Conservation (phyloP, 2,888 invertebrate genomes). For the Andrena hattorfiana region DNA sequence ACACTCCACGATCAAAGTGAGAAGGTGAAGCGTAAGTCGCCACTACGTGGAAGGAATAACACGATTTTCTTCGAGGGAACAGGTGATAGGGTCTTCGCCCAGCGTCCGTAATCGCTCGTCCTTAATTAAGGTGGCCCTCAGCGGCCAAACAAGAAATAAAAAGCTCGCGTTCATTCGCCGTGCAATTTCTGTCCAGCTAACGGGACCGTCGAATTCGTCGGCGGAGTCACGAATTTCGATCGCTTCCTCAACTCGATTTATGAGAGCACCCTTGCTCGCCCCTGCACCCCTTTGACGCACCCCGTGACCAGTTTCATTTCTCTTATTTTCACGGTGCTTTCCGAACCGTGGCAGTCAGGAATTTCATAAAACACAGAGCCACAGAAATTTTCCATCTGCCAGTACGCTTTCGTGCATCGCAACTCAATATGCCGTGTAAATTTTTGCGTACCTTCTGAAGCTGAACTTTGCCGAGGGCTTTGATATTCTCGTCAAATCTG, state of each 20-base stretch:
- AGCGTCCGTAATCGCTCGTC: conserved; percentile 41
- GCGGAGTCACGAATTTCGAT: conserved; percentile 65
- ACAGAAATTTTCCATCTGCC: not conserved
- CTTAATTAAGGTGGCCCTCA: conserved; percentile 67
- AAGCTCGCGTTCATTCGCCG: conserved; percentile 29
- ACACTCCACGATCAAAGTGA: not conserved
- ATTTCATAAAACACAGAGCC: not conserved
- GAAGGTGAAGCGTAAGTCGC: not conserved
- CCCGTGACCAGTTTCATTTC: not conserved
- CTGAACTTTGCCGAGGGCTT: no score
- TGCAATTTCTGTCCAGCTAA: conserved; percentile 65
- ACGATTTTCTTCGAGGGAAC: conserved; percentile 26
- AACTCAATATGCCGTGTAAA: not conserved
- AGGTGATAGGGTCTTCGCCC: conserved; percentile 33
- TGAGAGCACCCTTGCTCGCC: conserved; percentile 30
- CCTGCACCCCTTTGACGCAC: not conserved
- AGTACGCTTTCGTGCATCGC: no score
- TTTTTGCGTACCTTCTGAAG: not conserved
- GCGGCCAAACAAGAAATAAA: conserved; percentile 43
- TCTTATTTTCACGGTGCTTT: not conserved
- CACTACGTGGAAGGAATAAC: not conserved
- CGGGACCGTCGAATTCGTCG: conserved; percentile 67
- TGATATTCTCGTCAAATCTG: no score
- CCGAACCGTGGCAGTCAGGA: not conserved
- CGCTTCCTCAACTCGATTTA: conserved; percentile 60